Evolutionary conservation across 2,797 vertebrate genomes (phyloP), one percentile per base, ranked within the genome.

Genomic region (Loriculus beryllinus): DNA sequence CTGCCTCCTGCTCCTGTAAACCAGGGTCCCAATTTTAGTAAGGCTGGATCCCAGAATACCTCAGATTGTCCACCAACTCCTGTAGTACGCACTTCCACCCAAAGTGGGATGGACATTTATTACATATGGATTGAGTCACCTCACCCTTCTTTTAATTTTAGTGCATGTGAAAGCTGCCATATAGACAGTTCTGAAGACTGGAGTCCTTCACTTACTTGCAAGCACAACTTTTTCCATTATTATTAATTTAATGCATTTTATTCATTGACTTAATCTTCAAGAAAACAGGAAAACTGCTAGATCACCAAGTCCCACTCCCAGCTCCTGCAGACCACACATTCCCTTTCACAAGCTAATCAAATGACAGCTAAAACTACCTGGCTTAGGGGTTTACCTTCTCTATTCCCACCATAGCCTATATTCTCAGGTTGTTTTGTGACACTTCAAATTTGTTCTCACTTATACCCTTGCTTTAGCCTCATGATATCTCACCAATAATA

Each of bases 121-220:
- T 60, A 68, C 49, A 51, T 7, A 63, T 91, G 64, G 87, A 86
- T 26, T 95, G 87, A 45, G 75, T 86, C 82, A 88, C 19, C 47
- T 86, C 91, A 95, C 57, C 47, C 54, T 48, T 82, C 69, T 91
- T 60, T 89, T 92, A 86, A 93, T 94, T 95, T 93, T 87, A 93
- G 86, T 11, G 4, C 79, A 92, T 87, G 69, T 86, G 92, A 95
- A 92, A 89, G 74, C 52, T 93, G 72, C 91, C 88, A 88, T 92
- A 89, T 76, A 84, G 86, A 35, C 76, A 91, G 62, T 57, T 87
- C 69, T 69, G 60, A 92, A 91, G 75, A 88, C 40, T 60, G 37
- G 82, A 95, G 60, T 64, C 86, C 75, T 89, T 91, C 68, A 28
- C 64, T 83, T 40, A 29, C 56, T 74, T 80, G 47, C 35, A 67